phyloP scores from a whole-genome alignment of 2,797 vertebrate species.

The Lutjanus argentimaculatus region DNA sequence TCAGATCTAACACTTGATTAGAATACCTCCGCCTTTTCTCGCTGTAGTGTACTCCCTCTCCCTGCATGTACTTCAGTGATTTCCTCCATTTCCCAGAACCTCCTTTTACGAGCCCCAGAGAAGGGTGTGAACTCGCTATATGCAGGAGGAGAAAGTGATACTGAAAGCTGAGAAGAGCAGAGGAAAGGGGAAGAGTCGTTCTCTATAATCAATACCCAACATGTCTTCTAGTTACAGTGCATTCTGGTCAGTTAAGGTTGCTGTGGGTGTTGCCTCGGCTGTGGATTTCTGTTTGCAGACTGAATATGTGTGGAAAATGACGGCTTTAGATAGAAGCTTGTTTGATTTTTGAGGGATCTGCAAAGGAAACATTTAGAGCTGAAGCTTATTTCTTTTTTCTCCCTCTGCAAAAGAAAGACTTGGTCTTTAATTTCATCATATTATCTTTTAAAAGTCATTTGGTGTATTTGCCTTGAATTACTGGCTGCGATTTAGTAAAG shows the following conservation, averaged over 20 bases:
- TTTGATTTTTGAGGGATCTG: background rate
- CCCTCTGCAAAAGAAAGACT: background rate
- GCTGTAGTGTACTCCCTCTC: background rate
- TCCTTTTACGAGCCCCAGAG: background rate
- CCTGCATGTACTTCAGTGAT: background rate
- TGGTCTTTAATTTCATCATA: background rate
- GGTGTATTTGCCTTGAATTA: background rate
- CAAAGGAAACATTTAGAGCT: background rate
- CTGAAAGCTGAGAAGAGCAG: background rate
- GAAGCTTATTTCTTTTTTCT: background rate
- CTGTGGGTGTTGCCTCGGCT: background rate
- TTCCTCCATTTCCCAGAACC: conserved; percentile 10
- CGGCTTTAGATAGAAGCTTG: background rate
- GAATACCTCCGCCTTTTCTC: background rate
- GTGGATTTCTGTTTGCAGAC: conserved; percentile 9
- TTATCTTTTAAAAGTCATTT: background rate
- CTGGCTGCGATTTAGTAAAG: background rate
- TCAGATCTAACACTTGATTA: background rate
- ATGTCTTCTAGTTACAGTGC: conserved; percentile 6
- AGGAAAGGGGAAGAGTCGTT: background rate
- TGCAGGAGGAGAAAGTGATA: background rate
- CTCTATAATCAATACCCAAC: conserved; percentile 23
- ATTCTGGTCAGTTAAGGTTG: conserved; percentile 11
- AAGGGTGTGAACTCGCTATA: background rate
- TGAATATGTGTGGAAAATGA: background rate